phyloP scores from a whole-genome alignment of 1,140 invertebrate species.

The Caenorhabditis brenneri region DNA sequence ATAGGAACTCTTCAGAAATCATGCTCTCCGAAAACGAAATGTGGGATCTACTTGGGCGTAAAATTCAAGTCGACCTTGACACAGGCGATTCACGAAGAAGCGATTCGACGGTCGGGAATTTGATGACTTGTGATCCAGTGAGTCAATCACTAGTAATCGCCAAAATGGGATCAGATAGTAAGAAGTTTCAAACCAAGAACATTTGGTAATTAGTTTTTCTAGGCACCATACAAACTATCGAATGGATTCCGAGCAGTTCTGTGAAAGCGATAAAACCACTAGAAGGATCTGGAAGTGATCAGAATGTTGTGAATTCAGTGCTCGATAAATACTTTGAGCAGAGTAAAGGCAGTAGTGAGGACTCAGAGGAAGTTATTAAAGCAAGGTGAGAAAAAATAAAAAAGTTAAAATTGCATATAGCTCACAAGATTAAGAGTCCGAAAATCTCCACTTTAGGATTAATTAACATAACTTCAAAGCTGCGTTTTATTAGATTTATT shows the following conservation, averaged over 20 bases:
- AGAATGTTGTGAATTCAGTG: neutral
- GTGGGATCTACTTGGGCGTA: neutral
- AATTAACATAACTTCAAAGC: too few relatives aligned
- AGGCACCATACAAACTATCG: neutral
- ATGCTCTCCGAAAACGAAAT: neutral
- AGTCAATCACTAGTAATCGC: neutral
- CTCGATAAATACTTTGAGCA: neutral
- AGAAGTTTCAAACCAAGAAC: too few relatives aligned
- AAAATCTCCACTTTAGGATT: too few relatives aligned
- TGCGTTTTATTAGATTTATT: too few relatives aligned
- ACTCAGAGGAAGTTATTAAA: neutral
- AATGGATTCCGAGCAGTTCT: conserved; percentile 24
- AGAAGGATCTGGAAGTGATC: neutral
- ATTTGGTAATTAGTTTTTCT: neutral
- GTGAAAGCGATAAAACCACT: neutral
- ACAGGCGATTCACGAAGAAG: neutral
- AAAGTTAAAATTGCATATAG: too few relatives aligned
- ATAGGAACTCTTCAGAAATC: neutral
- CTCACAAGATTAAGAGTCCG: neutral
- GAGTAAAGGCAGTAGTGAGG: neutral
- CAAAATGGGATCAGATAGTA: neutral
- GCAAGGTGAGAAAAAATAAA: neutral
- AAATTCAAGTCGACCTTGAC: neutral
- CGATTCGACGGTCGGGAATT: neutral
- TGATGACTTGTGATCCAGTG: conserved; percentile 7